phyloP scores from a whole-genome alignment of 2,113 vertebrate genomes.

The Struthio camelus region DNA sequence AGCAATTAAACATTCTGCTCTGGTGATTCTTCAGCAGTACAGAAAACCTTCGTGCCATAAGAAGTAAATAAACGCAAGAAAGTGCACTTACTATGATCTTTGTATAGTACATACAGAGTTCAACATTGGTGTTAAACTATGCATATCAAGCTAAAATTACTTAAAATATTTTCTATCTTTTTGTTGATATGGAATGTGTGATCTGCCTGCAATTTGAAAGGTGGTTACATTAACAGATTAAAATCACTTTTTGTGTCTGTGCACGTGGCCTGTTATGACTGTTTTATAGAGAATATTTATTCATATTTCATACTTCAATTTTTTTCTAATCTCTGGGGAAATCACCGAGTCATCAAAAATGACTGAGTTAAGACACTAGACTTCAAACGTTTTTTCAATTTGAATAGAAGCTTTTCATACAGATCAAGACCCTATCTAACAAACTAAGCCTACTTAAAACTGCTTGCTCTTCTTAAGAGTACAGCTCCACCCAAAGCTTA shows the following conservation, averaged over 20 bases:
- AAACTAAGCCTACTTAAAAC: neutral
- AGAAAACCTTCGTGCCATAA: slow-evolving; percentile 38
- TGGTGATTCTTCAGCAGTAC: slow-evolving; percentile 19
- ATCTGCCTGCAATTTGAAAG: slow-evolving; percentile 30
- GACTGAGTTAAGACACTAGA: neutral
- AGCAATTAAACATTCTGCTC: neutral
- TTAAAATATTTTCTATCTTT: slow-evolving; percentile 59
- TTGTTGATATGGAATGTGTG: neutral
- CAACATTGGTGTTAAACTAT: slow-evolving; percentile 55
- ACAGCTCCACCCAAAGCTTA: neutral
- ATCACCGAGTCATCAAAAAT: too few species aligned
- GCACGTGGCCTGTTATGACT: neutral
- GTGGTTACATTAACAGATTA: slow-evolving; percentile 34
- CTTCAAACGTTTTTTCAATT: neutral
- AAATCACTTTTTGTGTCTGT: slow-evolving; percentile 42
- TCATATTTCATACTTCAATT: neutral
- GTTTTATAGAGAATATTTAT: neutral
- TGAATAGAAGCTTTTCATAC: neutral
- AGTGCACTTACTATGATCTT: slow-evolving; percentile 65
- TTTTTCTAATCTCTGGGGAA: neutral
- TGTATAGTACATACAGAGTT: slow-evolving; percentile 54
- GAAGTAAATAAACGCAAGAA: slow-evolving; percentile 50
- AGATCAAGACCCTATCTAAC: neutral
- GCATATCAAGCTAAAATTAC: slow-evolving; percentile 31
- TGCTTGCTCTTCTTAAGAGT: neutral